These are phyloP conservation scores for Pristionchus exspectatus DNA, from an alignment of 2,888 invertebrate genomes.

Conservation along the genomic window DNA sequence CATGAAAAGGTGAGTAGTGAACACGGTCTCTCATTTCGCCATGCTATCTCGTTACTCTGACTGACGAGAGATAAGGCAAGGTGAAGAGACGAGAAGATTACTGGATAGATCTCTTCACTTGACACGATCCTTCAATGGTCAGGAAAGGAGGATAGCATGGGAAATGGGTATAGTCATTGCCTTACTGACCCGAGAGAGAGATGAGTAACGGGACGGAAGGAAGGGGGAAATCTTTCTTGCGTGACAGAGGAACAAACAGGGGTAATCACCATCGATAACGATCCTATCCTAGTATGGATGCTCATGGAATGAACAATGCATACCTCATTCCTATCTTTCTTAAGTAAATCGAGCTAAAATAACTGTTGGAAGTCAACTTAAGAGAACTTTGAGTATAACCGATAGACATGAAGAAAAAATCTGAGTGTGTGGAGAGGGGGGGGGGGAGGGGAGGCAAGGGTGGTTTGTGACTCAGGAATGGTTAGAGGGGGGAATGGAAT, in stretches of 20 bases:
- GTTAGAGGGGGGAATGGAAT: not conserved
- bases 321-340: not conserved
- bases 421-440: not conserved
- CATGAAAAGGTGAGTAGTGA: not conserved
- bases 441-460: not conserved
- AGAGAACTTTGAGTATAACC: too few relatives aligned
- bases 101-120: too few relatives aligned
- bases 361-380: too few relatives aligned
- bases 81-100: not conserved
- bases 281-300: not conserved
- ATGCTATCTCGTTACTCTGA: not conserved
- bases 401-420: too few relatives aligned
- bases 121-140: not conserved
- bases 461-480: not conserved
- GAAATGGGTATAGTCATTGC: not conserved
- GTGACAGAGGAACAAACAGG: not conserved
- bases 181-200: not conserved
- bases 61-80: not conserved
- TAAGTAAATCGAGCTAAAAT: too few relatives aligned
- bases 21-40: not conserved
- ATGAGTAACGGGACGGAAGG: not conserved
- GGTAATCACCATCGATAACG: not conserved
- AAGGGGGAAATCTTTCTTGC: not conserved
- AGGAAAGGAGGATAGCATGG: not conserved
- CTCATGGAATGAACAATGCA: not conserved